Conservation (phyloP, 2,888 invertebrate genomes). For the Ornithoptera priamus region DNA sequence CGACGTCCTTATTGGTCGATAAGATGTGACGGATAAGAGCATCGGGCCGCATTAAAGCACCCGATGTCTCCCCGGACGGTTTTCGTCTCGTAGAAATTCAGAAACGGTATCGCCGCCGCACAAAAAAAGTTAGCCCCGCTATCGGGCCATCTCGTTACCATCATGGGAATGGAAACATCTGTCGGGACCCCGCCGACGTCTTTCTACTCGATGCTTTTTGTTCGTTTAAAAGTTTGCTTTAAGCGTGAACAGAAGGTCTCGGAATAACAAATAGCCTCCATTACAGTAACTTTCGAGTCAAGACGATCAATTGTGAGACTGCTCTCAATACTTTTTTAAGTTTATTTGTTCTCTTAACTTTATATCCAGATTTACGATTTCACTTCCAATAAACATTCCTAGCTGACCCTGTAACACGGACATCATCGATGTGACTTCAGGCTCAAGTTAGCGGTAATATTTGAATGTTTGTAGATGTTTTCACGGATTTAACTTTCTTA, state of each 20-base stretch:
- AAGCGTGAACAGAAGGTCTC: constrained; percentile 7
- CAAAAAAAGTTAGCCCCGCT: constrained; percentile 49
- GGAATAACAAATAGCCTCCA: not conserved
- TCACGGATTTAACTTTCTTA: too few relatives aligned
- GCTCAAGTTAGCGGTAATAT: too few relatives aligned
- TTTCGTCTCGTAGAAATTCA: constrained; percentile 68
- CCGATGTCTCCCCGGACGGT: constrained; percentile 62
- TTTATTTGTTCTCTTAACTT: not conserved
- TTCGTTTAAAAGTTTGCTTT: constrained; percentile 14
- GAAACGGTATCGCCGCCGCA: constrained; percentile 66
- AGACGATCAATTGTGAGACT: not conserved
- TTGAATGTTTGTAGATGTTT: too few relatives aligned
- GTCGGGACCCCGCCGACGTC: constrained; percentile 56
- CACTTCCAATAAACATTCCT: not conserved
- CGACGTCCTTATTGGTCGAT: constrained; percentile 78
- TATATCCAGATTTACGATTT: not conserved
- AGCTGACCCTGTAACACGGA: too few relatives aligned
- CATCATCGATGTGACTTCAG: too few relatives aligned
- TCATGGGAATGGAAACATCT: constrained; percentile 75
- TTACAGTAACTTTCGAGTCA: not conserved
- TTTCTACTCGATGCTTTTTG: constrained; percentile 20
- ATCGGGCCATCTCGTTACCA: constrained; percentile 57
- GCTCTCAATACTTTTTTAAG: not conserved
- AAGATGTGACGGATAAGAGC: constrained; percentile 75
- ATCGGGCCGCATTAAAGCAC: constrained; percentile 71